phyloP scores from a whole-genome alignment of 2,797 vertebrate species.

The Hippocampus kuda region DNA sequence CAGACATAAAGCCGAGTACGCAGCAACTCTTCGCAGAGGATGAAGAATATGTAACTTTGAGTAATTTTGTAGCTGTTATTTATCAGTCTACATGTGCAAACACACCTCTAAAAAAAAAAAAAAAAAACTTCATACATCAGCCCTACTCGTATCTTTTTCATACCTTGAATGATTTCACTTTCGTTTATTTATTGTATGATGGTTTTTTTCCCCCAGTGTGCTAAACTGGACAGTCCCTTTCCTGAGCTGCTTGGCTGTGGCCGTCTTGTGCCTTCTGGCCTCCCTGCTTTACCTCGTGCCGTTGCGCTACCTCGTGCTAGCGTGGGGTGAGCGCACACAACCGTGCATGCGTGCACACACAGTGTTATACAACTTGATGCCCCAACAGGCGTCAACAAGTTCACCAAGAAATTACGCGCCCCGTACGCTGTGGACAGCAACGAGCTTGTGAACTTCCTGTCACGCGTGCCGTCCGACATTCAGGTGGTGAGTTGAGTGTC shows the following conservation, averaged over 20 bases:
- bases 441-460: conserved; percentile 88
- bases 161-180: background rate
- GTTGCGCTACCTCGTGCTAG: conserved; percentile 83
- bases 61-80: too few relatives aligned
- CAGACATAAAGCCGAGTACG: too few relatives aligned
- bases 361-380: background rate
- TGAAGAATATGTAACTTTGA: too few relatives aligned
- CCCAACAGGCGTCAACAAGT: conserved; percentile 80
- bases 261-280: conserved; percentile 71
- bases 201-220: conserved; percentile 62
- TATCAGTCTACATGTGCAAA: too few relatives aligned
- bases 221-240: conserved; percentile 94
- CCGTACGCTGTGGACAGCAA: conserved; percentile 88
- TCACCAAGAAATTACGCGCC: conserved; percentile 89
- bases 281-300: conserved; percentile 82
- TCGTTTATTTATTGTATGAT: too few relatives aligned
- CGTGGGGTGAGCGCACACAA: conserved; percentile 78
- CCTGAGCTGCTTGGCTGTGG: conserved; percentile 83
- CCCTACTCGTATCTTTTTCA: too few relatives aligned
- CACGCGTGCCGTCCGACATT: conserved; percentile 88
- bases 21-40: too few relatives aligned
- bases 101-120: too few relatives aligned
- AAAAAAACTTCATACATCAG: too few relatives aligned
- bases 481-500: conserved; percentile 70
- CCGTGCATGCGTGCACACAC: too few relatives aligned